These are phyloP conservation scores for Hiodon tergisus DNA, from an alignment of 2,113 vertebrate genomes.

Conservation along the genomic window DNA sequence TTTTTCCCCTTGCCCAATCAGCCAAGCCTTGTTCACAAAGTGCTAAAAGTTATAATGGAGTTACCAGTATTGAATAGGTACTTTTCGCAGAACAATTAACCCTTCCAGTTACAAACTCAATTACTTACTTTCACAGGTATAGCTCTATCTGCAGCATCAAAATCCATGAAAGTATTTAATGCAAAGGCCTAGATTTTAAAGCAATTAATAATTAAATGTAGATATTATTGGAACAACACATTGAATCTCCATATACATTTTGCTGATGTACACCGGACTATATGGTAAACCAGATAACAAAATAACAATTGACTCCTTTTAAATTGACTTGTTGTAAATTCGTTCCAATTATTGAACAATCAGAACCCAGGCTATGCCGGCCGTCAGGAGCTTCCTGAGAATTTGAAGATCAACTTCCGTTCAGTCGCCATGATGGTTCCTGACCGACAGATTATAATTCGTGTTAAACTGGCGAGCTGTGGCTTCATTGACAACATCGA, in stretches of 20 bases:
- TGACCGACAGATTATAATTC: conserved; percentile 92
- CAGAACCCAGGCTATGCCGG: conserved; percentile 97
- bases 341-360: conserved; percentile 1
- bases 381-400: conserved; percentile 92
- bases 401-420: conserved; percentile 94
- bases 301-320: no score
- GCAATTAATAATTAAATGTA: no score
- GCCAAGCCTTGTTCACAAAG: background rate
- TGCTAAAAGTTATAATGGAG: background rate
- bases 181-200: no score
- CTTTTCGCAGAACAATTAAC: background rate
- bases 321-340: background rate
- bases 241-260: no score
- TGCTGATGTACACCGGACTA: no score
- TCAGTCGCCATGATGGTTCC: conserved; percentile 98
- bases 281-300: no score
- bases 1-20: background rate
- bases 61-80: background rate
- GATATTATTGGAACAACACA: no score
- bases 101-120: no score
- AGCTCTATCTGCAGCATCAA: no score
- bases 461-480: conserved; percentile 92
- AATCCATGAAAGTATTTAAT: no score
- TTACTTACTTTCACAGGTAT: no score
- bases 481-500: conserved; percentile 86